A percentile compares a stretch with the other conserved stretches of the same genome.
These are phyloP conservation scores for Scolopax bukidnonensis DNA, from an alignment of 2,797 vertebrate species.

Conservation along the genomic window DNA sequence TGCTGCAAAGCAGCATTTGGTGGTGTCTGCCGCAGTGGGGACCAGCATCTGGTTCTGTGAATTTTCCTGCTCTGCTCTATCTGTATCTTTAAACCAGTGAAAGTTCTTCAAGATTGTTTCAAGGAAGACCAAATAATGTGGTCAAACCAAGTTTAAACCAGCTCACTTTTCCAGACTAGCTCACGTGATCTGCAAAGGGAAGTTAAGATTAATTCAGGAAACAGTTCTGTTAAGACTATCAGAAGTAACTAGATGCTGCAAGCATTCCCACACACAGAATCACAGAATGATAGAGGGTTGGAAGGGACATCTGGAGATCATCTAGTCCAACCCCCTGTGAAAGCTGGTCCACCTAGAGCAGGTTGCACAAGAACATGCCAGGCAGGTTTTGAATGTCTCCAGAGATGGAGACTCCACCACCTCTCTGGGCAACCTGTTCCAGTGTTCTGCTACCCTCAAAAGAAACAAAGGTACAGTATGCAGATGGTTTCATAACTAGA, in stretches of 20 bases:
- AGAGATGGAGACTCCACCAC: too few species aligned
- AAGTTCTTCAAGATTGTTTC: background rate
- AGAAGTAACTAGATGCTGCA: background rate
- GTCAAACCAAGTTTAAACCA: background rate
- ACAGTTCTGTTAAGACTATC: background rate
- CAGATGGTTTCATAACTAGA: background rate
- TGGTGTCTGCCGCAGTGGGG: background rate
- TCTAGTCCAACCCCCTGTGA: too few species aligned
- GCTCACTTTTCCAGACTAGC: background rate
- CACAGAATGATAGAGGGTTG: too few species aligned
- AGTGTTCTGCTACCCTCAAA: too few species aligned
- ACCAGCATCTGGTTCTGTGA: background rate
- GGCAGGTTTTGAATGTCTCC: too few species aligned
- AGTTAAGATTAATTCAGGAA: background rate
- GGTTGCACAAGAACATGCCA: too few species aligned
- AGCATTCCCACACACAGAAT: background rate
- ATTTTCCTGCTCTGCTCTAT: background rate
- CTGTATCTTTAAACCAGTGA: background rate
- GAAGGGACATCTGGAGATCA: too few species aligned
- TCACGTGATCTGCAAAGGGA: background rate
- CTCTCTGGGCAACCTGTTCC: too few species aligned
- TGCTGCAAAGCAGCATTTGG: background rate
- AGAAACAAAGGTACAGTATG: background rate
- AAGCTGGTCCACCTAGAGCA: too few species aligned
- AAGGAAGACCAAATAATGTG: background rate